Evolutionary conservation across 2,113 vertebrate species (phyloP).

Genomic region (Chionomys nivalis): DNA sequence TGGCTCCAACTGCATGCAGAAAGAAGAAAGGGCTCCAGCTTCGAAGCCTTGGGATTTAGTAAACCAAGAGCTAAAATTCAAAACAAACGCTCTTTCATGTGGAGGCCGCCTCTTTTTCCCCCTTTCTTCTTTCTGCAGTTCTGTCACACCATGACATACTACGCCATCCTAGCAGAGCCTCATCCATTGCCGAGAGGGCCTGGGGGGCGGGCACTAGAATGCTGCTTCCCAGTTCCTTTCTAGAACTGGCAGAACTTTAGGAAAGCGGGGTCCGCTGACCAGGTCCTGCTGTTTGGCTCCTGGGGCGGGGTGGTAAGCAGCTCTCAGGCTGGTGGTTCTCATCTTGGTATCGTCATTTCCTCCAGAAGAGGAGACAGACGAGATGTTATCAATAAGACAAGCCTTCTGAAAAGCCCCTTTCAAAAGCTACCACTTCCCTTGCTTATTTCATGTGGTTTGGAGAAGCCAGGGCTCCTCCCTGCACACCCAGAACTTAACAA

Average conservation of each 20-base stretch:
- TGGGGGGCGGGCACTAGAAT: neutral
- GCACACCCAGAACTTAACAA: constrained; percentile 73
- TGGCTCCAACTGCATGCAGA: constrained; percentile 65
- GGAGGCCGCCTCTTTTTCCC: constrained; percentile 57
- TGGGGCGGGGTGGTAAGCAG: neutral
- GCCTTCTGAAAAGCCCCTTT: constrained; percentile 82
- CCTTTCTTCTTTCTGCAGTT: constrained; percentile 55
- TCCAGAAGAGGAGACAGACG: constrained; percentile 84
- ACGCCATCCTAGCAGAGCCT: constrained; percentile 81
- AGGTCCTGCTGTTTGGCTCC: neutral
- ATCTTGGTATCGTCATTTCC: constrained; percentile 74
- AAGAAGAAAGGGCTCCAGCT: constrained; percentile 78
- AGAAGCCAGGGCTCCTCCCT: constrained; percentile 69
- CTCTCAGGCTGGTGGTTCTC: neutral
- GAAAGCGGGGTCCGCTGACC: neutral
- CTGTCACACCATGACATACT: constrained; percentile 61
- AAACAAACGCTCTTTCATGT: constrained; percentile 90
- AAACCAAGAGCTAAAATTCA: constrained; percentile 88
- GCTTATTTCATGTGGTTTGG: constrained; percentile 86
- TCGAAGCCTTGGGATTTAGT: constrained; percentile 86
- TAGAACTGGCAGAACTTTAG: neutral
- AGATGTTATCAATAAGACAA: constrained; percentile 87
- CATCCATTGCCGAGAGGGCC: constrained; percentile 72
- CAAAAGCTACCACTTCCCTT: constrained; percentile 86
- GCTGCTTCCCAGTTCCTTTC: constrained; percentile 5